Percentiles rank a stretch among this genome's conserved stretches.
Conservation (phyloP, 2,888 invertebrate species). For the Callyntrura sp. region DNA sequence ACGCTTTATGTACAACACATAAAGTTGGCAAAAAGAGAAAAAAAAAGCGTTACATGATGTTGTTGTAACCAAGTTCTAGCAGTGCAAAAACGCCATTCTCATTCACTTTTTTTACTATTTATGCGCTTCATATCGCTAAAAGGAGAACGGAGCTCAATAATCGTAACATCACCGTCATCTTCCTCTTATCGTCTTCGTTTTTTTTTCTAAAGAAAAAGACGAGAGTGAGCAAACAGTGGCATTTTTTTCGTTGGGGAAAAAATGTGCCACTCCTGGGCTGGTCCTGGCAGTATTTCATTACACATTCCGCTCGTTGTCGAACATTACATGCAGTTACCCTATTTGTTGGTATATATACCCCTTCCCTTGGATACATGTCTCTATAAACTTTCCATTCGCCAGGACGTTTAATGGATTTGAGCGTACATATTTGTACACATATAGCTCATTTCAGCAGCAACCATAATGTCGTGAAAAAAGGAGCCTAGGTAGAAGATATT, state of each 20-base stretch:
- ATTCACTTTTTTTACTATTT: constrained; percentile 61
- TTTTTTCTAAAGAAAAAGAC: not conserved
- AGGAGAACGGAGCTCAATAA: constrained; percentile 68
- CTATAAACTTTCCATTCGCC: too few relatives aligned
- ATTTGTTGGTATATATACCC: constrained; percentile 7
- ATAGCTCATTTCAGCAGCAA: not conserved
- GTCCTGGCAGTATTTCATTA: constrained; percentile 53
- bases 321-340: constrained; percentile 53
- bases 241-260: constrained; percentile 18
- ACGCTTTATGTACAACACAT: not conserved
- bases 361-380: not conserved
- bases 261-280: constrained; percentile 6
- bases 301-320: constrained; percentile 59
- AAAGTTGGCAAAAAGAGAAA: not conserved
- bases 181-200: constrained; percentile 2
- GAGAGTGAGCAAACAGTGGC: constrained; percentile 64
- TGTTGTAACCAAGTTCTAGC: constrained; percentile 32
- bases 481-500: not conserved
- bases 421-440: not conserved
- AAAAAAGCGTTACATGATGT: not conserved
- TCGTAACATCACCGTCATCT: constrained; percentile 66
- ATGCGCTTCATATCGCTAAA: constrained; percentile 46
- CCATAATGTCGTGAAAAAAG: constrained; percentile 5
- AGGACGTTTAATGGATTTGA: not conserved
- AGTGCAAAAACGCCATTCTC: constrained; percentile 64